A percentile compares a stretch with the other conserved stretches of the same genome.
These are phyloP conservation scores for Hydractinia symbiolongicarpus DNA, from an alignment of 30 jellyfish, hydroid and myxozoan genomes.

Conservation along the genomic window DNA sequence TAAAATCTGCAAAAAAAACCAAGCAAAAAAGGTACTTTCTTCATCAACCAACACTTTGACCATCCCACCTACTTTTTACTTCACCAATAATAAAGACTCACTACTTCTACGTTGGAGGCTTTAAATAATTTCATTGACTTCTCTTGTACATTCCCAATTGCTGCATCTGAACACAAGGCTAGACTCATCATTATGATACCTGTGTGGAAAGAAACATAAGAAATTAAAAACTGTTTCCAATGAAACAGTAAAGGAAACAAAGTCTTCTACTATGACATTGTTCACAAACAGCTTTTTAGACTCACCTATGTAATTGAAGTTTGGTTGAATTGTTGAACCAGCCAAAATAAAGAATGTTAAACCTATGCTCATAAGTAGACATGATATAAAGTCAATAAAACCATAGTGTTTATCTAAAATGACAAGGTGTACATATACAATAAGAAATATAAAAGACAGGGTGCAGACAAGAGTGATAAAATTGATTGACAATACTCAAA, in stretches of 20 bases:
- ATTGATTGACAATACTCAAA: not conserved
- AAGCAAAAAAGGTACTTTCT: too few relatives aligned
- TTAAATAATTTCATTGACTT: slow-evolving; percentile 59
- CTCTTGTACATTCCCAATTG: slow-evolving; percentile 90
- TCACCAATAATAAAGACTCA: slow-evolving; percentile 21
- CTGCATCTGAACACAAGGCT: slow-evolving; percentile 96
- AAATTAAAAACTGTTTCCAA: not conserved
- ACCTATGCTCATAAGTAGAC: slow-evolving; percentile 86
- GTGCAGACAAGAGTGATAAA: not conserved
- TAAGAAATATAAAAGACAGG: not conserved
- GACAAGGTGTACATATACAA: not conserved
- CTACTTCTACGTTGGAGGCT: slow-evolving; percentile 86
- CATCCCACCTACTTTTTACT: too few relatives aligned
- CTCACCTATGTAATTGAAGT: slow-evolving; percentile 68
- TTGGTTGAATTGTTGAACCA: slow-evolving; percentile 78
- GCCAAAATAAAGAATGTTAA: slow-evolving; percentile 71
- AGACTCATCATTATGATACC: slow-evolving; percentile 64
- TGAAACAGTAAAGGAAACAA: too few relatives aligned
- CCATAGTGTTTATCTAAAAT: slow-evolving; percentile 64
- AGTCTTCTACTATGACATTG: too few relatives aligned
- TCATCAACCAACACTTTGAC: too few relatives aligned
- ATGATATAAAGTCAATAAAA: slow-evolving; percentile 54
- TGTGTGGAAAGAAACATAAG: slow-evolving; percentile 3
- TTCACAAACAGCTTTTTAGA: too few relatives aligned
- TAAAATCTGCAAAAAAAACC: too few relatives aligned